A percentile compares a stretch with the other conserved stretches of the same genome.
These are phyloP conservation scores for Pollenia amentaria DNA, from an alignment of 2,888 invertebrate species.

Conservation along the genomic window DNA sequence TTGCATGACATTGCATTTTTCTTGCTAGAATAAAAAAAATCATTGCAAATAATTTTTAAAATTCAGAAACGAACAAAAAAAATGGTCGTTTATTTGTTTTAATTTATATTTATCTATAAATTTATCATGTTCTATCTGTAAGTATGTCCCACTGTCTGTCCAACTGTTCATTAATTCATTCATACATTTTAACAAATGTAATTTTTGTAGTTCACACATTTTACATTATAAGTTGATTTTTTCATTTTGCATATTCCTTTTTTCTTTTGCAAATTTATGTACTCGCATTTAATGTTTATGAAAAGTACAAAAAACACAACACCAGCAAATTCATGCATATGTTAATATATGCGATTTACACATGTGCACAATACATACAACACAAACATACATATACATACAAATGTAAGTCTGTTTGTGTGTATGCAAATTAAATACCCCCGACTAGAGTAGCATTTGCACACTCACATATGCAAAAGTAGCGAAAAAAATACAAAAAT, in stretches of 20 bases:
- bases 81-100: conserved; percentile 35
- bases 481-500: conserved; percentile 1
- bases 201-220: conserved; percentile 76
- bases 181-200: conserved; percentile 70
- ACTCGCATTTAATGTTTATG: conserved; percentile 58
- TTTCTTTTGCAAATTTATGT: conserved; percentile 58
- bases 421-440: conserved; percentile 16
- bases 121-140: conserved; percentile 46
- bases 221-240: conserved; percentile 64
- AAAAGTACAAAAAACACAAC: conserved; percentile 41
- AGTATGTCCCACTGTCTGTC: conserved; percentile 31
- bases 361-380: conserved; percentile 78
- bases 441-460: not conserved
- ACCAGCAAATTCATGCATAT: conserved; percentile 76
- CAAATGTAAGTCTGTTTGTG: not conserved
- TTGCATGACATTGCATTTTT: not conserved
- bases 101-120: conserved; percentile 48
- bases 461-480: not conserved
- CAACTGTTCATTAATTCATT: conserved; percentile 66
- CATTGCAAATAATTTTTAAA: conserved; percentile 20
- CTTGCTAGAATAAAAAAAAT: conserved; percentile 29
- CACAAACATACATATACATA: not conserved
- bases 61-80: not conserved
- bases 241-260: not conserved
- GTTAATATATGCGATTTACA: conserved; percentile 80